Conservation (phyloP, 2,113 vertebrate genomes). For the Cyphomyrus discorhynchus region DNA sequence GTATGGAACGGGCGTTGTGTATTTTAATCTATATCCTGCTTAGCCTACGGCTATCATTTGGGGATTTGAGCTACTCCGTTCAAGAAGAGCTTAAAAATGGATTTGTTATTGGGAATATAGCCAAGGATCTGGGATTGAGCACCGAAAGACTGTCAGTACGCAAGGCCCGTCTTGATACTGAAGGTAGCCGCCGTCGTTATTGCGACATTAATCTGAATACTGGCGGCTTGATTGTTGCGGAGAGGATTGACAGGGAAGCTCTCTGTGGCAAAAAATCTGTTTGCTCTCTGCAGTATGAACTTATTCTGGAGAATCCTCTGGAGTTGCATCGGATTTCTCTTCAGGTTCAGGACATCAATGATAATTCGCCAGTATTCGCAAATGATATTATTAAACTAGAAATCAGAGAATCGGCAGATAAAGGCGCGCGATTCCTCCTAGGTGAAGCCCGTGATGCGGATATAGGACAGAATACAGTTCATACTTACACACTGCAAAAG, state of each 20-base stretch:
- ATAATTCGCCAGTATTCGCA: background rate
- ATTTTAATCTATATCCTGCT: background rate
- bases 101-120: background rate
- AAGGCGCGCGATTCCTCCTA: accelerated
- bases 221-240: background rate
- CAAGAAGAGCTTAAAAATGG: background rate
- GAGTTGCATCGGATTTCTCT: background rate
- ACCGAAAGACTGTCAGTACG: background rate
- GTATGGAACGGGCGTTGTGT: background rate
- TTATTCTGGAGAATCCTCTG: background rate
- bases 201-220: background rate
- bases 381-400: background rate
- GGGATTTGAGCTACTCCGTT: background rate
- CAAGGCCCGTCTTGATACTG: background rate
- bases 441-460: background rate
- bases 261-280: background rate
- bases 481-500: background rate
- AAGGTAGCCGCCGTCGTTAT: background rate
- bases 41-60: background rate
- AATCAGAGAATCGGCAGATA: background rate
- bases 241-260: background rate
- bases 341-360: background rate
- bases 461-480: background rate
- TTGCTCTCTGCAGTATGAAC: background rate
- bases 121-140: background rate